Evolutionary conservation across 2,797 vertebrate species (phyloP).

Genomic region (Gymnoscopelus microlampas): DNA sequence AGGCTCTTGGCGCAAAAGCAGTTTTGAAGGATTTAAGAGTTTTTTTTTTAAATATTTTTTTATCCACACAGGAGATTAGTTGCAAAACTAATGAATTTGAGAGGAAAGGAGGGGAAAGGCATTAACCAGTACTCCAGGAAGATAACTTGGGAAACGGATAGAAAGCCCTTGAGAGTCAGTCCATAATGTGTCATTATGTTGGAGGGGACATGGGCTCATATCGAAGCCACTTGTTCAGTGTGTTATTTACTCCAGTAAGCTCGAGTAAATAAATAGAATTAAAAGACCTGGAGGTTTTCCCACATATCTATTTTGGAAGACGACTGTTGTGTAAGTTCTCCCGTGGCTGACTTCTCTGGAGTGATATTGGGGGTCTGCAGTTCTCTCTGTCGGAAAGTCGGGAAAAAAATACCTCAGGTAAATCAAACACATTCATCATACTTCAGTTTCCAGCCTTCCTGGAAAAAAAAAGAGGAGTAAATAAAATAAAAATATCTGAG

Average conservation of each 20-base stretch:
- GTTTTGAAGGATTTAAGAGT: constrained; percentile 71
- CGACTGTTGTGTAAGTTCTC: no score
- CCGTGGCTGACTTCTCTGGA: no score
- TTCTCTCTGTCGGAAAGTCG: no score
- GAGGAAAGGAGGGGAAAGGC: constrained; percentile 69
- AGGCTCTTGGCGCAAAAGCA: constrained; percentile 65
- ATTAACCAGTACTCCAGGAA: constrained; percentile 74
- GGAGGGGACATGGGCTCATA: constrained; percentile 36
- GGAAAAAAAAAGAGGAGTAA: no score
- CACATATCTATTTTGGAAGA: no score
- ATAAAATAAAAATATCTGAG: no score
- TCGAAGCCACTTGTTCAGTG: constrained; percentile 23
- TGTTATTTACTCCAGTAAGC: constrained; percentile 18
- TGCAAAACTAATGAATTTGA: constrained; percentile 79
- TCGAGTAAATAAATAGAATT: neutral
- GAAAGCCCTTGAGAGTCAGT: constrained; percentile 65
- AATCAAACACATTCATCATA: no score
- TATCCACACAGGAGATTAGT: constrained; percentile 78
- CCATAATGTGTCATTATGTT: constrained; percentile 70
- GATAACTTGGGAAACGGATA: constrained; percentile 73
- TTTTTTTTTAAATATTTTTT: constrained; percentile 28
- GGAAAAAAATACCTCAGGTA: no score
- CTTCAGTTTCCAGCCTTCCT: no score
- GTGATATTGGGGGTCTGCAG: no score
- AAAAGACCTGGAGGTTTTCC: neutral